Percentiles rank a stretch among this genome's conserved stretches.
phyloP scores from a whole-genome alignment of 2,113 vertebrate species.

The Eira barbara region DNA sequence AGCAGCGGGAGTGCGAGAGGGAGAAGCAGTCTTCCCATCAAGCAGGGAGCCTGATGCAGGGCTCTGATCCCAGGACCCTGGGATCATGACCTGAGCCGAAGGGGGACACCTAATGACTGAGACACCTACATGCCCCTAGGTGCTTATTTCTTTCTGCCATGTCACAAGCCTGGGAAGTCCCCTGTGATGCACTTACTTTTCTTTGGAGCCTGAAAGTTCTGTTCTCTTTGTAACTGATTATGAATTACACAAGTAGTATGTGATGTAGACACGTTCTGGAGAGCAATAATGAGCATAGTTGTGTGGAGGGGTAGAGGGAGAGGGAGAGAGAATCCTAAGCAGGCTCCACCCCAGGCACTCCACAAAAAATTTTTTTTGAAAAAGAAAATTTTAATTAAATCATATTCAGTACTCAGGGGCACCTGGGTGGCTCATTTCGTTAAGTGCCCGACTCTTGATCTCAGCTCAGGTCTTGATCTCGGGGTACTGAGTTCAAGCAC shows the following conservation, averaged over 20 bases:
- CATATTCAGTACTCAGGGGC: neutral
- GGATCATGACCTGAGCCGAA: too few relatives aligned
- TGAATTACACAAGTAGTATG: neutral
- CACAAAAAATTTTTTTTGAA: neutral
- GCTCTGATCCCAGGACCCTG: too few relatives aligned
- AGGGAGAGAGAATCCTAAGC: neutral
- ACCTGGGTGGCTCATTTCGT: neutral
- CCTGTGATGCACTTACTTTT: neutral
- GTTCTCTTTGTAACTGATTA: neutral
- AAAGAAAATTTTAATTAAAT: neutral
- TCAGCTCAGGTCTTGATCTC: neutral
- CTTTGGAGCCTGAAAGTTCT: neutral
- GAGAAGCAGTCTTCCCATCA: too few relatives aligned
- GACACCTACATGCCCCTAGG: too few relatives aligned
- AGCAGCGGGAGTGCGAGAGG: too few relatives aligned
- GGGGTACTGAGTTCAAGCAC: neutral
- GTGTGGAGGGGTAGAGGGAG: neutral
- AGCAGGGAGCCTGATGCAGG: too few relatives aligned
- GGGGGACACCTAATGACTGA: too few relatives aligned
- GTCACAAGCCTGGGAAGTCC: neutral
- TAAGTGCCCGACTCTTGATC: neutral
- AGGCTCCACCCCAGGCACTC: neutral
- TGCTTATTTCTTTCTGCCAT: neutral
- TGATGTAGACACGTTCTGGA: neutral
- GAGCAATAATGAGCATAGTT: neutral